phyloP scores from a whole-genome alignment of 1,140 invertebrate genomes.

The Heliconius himera region DNA sequence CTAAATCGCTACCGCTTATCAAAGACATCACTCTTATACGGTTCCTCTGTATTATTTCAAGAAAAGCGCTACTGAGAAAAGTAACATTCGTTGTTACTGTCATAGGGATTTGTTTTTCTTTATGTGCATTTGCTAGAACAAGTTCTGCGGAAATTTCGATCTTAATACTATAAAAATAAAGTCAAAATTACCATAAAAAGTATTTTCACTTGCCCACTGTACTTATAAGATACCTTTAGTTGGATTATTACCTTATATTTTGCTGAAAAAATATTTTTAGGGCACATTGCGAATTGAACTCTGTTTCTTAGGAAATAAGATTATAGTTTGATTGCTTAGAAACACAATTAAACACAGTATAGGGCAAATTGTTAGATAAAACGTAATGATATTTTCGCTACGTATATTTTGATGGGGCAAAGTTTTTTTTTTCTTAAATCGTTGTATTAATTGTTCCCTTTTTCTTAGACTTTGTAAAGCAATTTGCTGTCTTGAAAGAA shows the following conservation, averaged over 20 bases:
- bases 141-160: slow-evolving; percentile 1
- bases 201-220: slow-evolving; percentile 19
- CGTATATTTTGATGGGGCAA: slow-evolving; percentile 36
- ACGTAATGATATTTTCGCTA: slow-evolving; percentile 30
- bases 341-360: slow-evolving; percentile 40
- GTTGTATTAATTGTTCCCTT: slow-evolving; percentile 31
- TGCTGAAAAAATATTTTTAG: slow-evolving; percentile 25
- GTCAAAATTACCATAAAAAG: slow-evolving; percentile 16
- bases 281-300: slow-evolving; percentile 12
- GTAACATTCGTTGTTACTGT: slow-evolving; percentile 63
- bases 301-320: slow-evolving; percentile 16
- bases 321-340: not conserved
- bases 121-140: not conserved
- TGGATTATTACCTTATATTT: slow-evolving; percentile 36
- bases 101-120: slow-evolving; percentile 59
- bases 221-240: slow-evolving; percentile 35
- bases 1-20: slow-evolving; percentile 36
- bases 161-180: slow-evolving; percentile 20
- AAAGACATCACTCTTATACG: slow-evolving; percentile 27
- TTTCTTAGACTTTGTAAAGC: not conserved
- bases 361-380: slow-evolving; percentile 29
- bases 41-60: slow-evolving; percentile 58
- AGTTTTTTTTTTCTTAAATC: slow-evolving; percentile 22
- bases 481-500: not conserved
- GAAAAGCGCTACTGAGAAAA: slow-evolving; percentile 54